phyloP scores from a whole-genome alignment of 2,113 vertebrate genomes.

The Terrapene triunguis region DNA sequence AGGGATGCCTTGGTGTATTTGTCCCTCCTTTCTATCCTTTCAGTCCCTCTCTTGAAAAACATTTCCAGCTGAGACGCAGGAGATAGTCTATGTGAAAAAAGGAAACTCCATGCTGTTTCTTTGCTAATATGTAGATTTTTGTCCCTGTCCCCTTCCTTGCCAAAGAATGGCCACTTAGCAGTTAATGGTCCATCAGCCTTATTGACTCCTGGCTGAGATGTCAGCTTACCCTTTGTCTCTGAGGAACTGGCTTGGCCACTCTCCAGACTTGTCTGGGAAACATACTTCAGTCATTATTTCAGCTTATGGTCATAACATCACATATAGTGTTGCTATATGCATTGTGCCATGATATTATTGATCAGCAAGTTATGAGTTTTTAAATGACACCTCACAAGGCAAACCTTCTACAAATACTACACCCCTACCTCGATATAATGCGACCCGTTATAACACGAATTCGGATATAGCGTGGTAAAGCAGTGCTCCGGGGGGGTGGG shows the following conservation, averaged over 20 bases:
- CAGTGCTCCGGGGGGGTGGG: too few species aligned
- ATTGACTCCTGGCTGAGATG: neutral
- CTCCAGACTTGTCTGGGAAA: neutral
- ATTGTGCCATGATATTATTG: neutral
- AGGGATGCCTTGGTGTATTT: neutral
- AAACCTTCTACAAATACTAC: neutral
- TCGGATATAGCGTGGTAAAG: too few species aligned
- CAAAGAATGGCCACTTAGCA: neutral
- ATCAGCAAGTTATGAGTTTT: neutral
- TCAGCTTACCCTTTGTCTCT: neutral
- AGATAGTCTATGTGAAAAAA: neutral
- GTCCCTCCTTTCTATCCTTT: neutral
- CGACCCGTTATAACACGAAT: too few species aligned
- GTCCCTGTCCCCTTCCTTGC: neutral
- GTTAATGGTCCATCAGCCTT: neutral
- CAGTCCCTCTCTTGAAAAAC: neutral
- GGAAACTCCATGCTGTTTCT: neutral
- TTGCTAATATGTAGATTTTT: neutral
- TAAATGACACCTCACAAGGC: neutral
- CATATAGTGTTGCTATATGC: neutral
- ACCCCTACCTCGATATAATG: too few species aligned
- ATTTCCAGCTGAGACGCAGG: neutral
- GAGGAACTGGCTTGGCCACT: neutral
- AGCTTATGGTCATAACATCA: neutral
- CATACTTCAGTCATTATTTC: neutral